Evolutionary conservation across 2,888 invertebrate species (phyloP), one percentile per base, ranked within the genome.

Genomic region (Leucophenga montana): DNA sequence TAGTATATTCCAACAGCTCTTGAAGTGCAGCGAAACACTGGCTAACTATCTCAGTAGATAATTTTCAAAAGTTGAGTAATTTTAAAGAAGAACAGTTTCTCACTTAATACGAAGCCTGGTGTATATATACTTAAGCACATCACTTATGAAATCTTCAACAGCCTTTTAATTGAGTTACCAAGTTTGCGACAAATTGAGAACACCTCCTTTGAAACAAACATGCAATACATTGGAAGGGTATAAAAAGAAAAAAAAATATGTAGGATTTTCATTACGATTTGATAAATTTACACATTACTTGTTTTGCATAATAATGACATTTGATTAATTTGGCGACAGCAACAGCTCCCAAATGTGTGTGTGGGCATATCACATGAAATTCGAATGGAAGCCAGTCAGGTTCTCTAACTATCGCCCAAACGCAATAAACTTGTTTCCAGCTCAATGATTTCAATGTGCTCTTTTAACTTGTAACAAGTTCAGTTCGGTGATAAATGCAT

Each of bases 261-360:
- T 53, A 22, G 56, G 20, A 22, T 56, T 56, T 56, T 56, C 27
- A 22, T 56, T 56, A 20, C 13, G 20, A 31, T 46, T 46, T 62
- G 46, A 64, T 64, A 46, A 64, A 64, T 64, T 46, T 46, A 22
- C 62, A 64, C 46, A 46, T 48, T 18, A 48, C 22, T 33, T 53
- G 66, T 44, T 80, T 84, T 84, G 84, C 84, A 81, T 81, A 81
- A 81, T 81, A 79, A 75, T 75, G 74, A 66, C 75, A 77, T 79
- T 82, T 84, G 84, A 84, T 81, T 84, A 79, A 84, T 84, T 80
- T 76, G 78, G 75, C 73, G 72, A 75, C 77, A 77, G 66, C 72
- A 16, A 8, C 39, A 39, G 39, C 39, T 39, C 1, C 9, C 5
- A 39, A 39, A 39, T n/a, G 59, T 66, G 5, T 46, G 67, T 56